Evolutionary conservation across 2,888 invertebrate species (phyloP), one percentile per base, ranked within the genome.

Genomic region (Hydroisotoma schaefferi): DNA sequence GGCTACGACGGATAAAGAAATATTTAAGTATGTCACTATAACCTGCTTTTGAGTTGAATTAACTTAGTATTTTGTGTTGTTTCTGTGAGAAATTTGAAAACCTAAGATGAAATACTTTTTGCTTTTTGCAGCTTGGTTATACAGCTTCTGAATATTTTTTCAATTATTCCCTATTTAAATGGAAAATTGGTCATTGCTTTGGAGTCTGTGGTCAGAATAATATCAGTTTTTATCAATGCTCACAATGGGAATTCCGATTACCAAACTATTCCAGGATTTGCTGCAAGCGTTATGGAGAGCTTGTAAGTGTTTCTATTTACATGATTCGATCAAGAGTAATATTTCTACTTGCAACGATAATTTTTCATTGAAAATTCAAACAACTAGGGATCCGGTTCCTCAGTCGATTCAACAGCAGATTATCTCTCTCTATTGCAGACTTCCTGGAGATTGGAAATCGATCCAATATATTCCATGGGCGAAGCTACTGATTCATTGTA

Each of bases 1-100:
- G 60, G 55, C 56, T 52, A 60, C 60, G 23, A 55, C 57, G 25
- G 55, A 49, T 33, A 54, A 54, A 52, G 46, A 55, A 23, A 40
- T 57, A 29, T 64, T 60, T 54, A 57, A 59, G 63, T 59, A 58
- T 27, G n/a, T n/a, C n/a, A n/a, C n/a, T n/a, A n/a, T n/a, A 43
- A 47, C 20, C 6, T 47, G 8, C 47, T 23, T 8, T 8, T 43
- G 12, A 8, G 8, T 5, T 6, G 6, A 23, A 47, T 47, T 20
- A 23, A 8, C 12, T 15, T 15, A 47, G 22, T 20, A 25, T 47
- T 47, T 47, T 47, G 6, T 23, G 6, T 43, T 43, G 43, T 20
- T 47, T 47, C 18, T 8, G 18, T 43, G 12, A 10, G n/a, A 10
- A 6, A 43, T 10, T 10, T 6, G 43, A 43, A 10, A 23, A 23